These are phyloP conservation scores for Osmerus mordax DNA, from an alignment of 2,113 vertebrate species.

Conservation along the genomic window DNA sequence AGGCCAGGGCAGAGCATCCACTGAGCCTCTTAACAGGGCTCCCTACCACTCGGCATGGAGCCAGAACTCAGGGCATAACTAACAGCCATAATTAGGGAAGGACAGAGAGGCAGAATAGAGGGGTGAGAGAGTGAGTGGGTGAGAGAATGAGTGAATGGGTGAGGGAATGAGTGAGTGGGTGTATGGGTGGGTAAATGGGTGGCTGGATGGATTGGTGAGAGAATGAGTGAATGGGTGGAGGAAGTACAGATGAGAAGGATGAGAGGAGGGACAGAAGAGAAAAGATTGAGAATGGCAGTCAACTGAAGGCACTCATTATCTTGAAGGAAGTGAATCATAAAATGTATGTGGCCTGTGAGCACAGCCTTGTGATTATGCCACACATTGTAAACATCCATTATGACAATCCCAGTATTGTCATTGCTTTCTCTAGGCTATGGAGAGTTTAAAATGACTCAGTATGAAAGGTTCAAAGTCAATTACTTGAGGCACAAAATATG, in stretches of 20 bases:
- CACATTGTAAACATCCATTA: slow-evolving; percentile 1
- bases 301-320: background rate
- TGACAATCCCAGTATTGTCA: background rate
- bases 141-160: background rate
- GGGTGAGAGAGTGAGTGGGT: slow-evolving; percentile 1
- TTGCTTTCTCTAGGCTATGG: background rate
- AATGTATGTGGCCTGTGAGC: background rate
- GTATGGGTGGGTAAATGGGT: background rate
- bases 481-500: slow-evolving; percentile 1
- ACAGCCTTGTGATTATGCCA: background rate
- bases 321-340: background rate
- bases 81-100: slow-evolving; percentile 23
- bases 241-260: background rate
- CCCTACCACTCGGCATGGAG: background rate
- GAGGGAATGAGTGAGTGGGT: background rate
- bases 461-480: slow-evolving; percentile 10
- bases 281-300: too few relatives aligned
- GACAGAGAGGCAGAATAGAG: slow-evolving; percentile 7
- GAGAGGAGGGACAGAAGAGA: background rate
- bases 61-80: slow-evolving; percentile 17
- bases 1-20: slow-evolving; percentile 31
- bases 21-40: slow-evolving; percentile 36
- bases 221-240: background rate
- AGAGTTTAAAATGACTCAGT: slow-evolving; percentile 14
- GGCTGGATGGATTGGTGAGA: background rate